Evolutionary conservation across 2,888 invertebrate species (phyloP).

Genomic region (Apamea sordens): DNA sequence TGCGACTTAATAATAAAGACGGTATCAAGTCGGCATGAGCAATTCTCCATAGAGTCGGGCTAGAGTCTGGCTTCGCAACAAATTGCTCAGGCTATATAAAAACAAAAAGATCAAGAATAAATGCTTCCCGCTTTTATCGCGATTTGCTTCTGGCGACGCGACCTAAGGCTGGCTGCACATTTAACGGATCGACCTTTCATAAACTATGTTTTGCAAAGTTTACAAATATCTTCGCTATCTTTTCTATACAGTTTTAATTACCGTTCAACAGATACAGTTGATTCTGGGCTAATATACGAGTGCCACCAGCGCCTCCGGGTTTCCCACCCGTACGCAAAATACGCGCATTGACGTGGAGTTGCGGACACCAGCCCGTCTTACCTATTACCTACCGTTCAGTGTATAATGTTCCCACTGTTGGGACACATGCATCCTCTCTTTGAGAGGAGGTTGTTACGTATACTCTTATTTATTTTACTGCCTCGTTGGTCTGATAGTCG

Average conservation of each 20-base stretch:
- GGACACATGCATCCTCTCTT: not conserved
- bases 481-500: not conserved
- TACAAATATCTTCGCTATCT: not conserved
- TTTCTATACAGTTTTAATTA: not conserved
- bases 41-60: slow-evolving; percentile 26
- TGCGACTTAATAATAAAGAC: slow-evolving; percentile 55
- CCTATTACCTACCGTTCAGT: no score
- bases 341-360: no score
- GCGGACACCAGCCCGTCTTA: no score
- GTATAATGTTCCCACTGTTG: not conserved
- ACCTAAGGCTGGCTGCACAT: slow-evolving; percentile 45
- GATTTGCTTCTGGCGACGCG: slow-evolving; percentile 52
- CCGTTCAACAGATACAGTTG: not conserved
- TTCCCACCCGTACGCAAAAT: no score
- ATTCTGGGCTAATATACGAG: no score
- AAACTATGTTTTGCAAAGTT: slow-evolving; percentile 3
- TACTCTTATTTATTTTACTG: not conserved
- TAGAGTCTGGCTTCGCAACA: slow-evolving; percentile 64
- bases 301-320: no score
- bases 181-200: slow-evolving; percentile 10
- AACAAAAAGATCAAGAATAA: slow-evolving; percentile 75
- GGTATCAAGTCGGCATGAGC: slow-evolving; percentile 41
- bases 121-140: slow-evolving; percentile 73
- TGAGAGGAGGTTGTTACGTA: not conserved
- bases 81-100: slow-evolving; percentile 69